Conservation (phyloP, 2,888 invertebrate species). For the Cremastinae sp. region DNA sequence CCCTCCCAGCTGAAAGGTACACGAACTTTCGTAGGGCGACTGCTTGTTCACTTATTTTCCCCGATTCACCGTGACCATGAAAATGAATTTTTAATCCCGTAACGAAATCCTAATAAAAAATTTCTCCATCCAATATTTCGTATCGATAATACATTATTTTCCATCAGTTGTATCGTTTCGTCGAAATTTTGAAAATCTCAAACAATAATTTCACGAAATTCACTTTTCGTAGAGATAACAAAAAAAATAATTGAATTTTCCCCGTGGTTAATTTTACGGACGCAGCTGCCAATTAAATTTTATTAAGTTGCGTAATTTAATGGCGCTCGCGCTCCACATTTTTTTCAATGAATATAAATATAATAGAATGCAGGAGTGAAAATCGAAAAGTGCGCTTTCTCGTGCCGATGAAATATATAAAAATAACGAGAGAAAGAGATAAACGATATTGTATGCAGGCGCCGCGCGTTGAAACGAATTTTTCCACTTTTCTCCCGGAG, state of each 20-base stretch:
- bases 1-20: slow-evolving; percentile 2
- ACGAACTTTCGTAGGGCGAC: slow-evolving; percentile 44
- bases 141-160: too few relatives aligned
- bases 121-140: too few relatives aligned
- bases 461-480: slow-evolving; percentile 3
- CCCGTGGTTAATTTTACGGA: too few relatives aligned
- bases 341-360: background rate
- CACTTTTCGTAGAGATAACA: too few relatives aligned
- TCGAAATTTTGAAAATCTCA: too few relatives aligned
- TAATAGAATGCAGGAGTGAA: background rate
- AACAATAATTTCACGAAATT: too few relatives aligned
- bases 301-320: too few relatives aligned
- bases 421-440: slow-evolving; percentile 23
- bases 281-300: too few relatives aligned
- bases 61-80: slow-evolving; percentile 4
- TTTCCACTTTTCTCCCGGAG: background rate
- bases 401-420: slow-evolving; percentile 28
- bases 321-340: too few relatives aligned
- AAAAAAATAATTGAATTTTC: too few relatives aligned
- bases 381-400: slow-evolving; percentile 43
- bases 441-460: slow-evolving; percentile 21
- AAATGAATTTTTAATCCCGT: background rate
- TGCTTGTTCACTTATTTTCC: slow-evolving; percentile 9
- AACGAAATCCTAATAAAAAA: background rate
- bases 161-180: too few relatives aligned